Percentiles rank a stretch among this genome's conserved stretches.
These are phyloP conservation scores for Troides oblongomaculatus DNA, from an alignment of 2,888 invertebrate genomes.

Conservation along the genomic window DNA sequence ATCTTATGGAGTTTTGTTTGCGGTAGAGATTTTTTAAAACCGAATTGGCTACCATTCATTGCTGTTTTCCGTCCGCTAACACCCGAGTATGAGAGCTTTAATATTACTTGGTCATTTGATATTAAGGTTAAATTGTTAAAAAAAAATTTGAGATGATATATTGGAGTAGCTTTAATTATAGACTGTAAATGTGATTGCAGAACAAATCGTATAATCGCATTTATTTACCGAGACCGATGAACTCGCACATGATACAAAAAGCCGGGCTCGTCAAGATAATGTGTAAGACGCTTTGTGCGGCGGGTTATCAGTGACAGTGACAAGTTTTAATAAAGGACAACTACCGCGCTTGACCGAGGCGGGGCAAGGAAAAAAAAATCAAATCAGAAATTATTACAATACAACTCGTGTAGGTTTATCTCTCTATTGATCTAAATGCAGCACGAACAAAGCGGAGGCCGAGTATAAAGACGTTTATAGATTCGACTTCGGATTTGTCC, in stretches of 20 bases:
- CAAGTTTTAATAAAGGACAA: conserved; percentile 75
- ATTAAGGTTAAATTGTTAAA: too few species aligned
- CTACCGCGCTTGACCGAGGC: conserved; percentile 56
- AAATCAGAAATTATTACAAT: conserved; percentile 70
- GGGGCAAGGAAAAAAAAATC: conserved; percentile 46
- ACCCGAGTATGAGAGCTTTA: too few species aligned
- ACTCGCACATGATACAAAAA: conserved; percentile 40
- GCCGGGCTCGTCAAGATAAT: conserved; percentile 65
- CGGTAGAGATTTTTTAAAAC: too few species aligned
- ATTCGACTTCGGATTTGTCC: conserved; percentile 46
- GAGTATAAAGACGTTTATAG: conserved; percentile 55
- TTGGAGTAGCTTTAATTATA: not conserved
- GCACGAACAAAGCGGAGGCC: conserved; percentile 52
- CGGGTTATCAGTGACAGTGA: conserved; percentile 71
- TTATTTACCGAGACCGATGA: conserved; percentile 26
- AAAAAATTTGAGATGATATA: too few species aligned
- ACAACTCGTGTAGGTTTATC: conserved; percentile 58
- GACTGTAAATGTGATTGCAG: conserved; percentile 5
- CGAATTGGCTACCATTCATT: too few species aligned
- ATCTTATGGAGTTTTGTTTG: too few species aligned
- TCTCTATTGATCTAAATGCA: conserved; percentile 64
- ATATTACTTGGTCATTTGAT: not conserved
- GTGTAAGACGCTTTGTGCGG: conserved; percentile 40
- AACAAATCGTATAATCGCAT: conserved; percentile 15
- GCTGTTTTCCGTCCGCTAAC: too few species aligned